These are phyloP conservation scores for Drosophila rhopaloa DNA, from an alignment of 1,140 invertebrate genomes.

Conservation along the genomic window DNA sequence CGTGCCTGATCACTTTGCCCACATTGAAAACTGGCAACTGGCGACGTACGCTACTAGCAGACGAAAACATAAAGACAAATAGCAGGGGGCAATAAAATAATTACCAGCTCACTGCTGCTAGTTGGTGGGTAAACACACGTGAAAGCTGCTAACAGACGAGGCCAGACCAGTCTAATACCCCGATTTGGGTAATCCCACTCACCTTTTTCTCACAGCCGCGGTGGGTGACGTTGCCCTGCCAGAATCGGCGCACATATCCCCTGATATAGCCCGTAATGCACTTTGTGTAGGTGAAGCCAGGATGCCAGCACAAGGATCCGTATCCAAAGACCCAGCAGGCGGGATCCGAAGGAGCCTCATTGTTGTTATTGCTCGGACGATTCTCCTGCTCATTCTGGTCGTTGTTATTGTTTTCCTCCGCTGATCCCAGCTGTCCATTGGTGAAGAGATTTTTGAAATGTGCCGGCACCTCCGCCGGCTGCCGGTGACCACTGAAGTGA, in stretches of 20 bases:
- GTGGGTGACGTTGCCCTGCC: constrained; percentile 94
- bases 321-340: constrained; percentile 93
- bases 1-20: constrained; percentile 14
- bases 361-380: constrained; percentile 36
- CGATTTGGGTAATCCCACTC: constrained; percentile 61
- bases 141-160: constrained; percentile 14
- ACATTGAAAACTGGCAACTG: constrained; percentile 16
- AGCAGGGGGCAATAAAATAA: constrained; percentile 28
- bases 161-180: constrained; percentile 20
- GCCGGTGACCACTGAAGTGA: constrained; percentile 61
- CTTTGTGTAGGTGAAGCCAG: constrained; percentile 91
- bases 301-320: constrained; percentile 94
- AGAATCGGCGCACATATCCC: constrained; percentile 92
- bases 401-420: constrained; percentile 47
- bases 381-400: constrained; percentile 42
- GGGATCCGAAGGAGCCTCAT: constrained; percentile 40
- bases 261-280: constrained; percentile 88
- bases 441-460: constrained; percentile 77
- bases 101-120: constrained; percentile 21
- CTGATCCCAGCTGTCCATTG: constrained; percentile 57
- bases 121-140: constrained; percentile 18
- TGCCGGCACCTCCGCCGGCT: constrained; percentile 53
- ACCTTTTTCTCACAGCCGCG: constrained; percentile 92
- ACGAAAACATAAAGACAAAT: constrained; percentile 38
- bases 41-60: background rate